Evolutionary conservation across 2,888 invertebrate genomes (phyloP), one percentile per base, ranked within the genome.

Genomic region (Melipona beecheii): DNA sequence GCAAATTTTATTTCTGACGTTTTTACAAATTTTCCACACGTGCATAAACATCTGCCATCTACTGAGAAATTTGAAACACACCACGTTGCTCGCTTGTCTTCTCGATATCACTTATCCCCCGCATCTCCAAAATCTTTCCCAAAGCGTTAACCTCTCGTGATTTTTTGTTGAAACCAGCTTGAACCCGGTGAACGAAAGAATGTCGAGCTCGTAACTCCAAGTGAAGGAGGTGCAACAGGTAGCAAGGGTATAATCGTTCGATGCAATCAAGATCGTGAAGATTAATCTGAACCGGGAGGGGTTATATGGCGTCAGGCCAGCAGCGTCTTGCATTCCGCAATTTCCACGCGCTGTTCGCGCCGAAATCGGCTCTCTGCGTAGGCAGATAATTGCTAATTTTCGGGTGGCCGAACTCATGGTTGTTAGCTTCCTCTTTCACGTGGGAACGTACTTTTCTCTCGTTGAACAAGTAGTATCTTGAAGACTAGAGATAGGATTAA

Each of bases 371-470:
- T 24, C 64, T 24, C 5, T 83, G 85, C 88, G 86, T 88, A 86
- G 88, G 84, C 81, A 86, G 88, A 88, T 89, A 90, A 90, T 90
- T 90, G 87, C 87, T 88, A 90, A 91, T 89, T n/a, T n/a, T n/a
- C n/a, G 83, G 87, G 78, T 84, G 86, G 73, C 77, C 83, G 78
- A 89, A 90, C 79, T 50, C 73, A 52, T 31, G 54, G 69, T 49
- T 86, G 15, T n/a, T 56, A 4, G 56, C n/a, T 83, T 77, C 72
- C 2, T 49, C 66, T 50, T 83, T 78, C 84, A 90, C 91, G 91
- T 92, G 91, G 90, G 91, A 92, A 92, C 88, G 81, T 79, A 87
- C 87, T 82, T 86, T 43, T 90, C 89, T 85, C 72, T 84, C 86
- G 83, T 83, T 77, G 65, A 77, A 75, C 27, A 17, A 66, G 76